Conservation (phyloP, 53 echinoderm and acorn worm species). For the Temnopleurus reevesii region DNA sequence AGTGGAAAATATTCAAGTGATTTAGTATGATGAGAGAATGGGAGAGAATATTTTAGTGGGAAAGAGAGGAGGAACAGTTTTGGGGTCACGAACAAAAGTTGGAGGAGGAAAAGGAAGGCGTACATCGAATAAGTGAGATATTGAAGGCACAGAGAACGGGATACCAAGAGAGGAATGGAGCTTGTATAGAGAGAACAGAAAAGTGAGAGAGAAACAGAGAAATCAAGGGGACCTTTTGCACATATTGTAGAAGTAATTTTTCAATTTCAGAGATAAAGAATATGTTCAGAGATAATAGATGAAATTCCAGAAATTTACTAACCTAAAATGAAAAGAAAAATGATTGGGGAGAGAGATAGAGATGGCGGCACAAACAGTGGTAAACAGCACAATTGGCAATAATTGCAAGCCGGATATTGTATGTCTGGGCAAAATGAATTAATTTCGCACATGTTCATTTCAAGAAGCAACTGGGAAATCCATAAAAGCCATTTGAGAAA, state of each 20-base stretch:
- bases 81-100: neutral
- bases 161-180: neutral
- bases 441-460: conserved; percentile 5
- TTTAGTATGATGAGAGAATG: neutral
- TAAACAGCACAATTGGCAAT: neutral
- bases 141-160: neutral
- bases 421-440: neutral
- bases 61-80: neutral
- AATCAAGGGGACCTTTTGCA: neutral
- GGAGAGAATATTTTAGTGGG: no score
- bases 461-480: neutral
- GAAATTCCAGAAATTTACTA: no score
- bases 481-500: neutral
- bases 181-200: neutral
- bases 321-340: no score
- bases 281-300: no score
- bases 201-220: neutral
- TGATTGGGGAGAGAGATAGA: no score
- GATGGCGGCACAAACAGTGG: neutral
- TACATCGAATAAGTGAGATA: neutral
- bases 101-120: neutral
- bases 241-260: no score
- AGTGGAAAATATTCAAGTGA: no score
- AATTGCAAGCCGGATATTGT: neutral
- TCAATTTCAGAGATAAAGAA: no score